phyloP scores from a whole-genome alignment of 2,113 vertebrate species.

The Orientallactaga bullata region DNA sequence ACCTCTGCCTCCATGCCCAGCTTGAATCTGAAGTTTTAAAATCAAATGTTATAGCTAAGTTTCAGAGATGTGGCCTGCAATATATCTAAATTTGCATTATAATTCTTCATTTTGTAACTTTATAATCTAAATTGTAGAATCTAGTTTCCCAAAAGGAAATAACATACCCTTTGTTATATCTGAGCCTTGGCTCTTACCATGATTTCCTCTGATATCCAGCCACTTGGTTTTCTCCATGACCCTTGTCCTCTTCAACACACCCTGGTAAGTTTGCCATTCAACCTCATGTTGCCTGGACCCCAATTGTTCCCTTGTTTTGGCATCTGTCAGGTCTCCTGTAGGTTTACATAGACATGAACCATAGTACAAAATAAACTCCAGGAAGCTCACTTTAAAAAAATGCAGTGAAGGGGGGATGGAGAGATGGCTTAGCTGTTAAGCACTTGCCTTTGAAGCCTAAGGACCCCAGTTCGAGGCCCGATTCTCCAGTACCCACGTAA shows the following conservation, averaged over 20 bases:
- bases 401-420: background rate
- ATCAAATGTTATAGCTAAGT: slow-evolving; percentile 26
- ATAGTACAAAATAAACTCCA: slow-evolving; percentile 58
- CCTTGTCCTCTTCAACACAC: slow-evolving; percentile 93
- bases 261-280: slow-evolving; percentile 97
- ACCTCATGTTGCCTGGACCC: slow-evolving; percentile 95
- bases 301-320: slow-evolving; percentile 93
- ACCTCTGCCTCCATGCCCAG: background rate
- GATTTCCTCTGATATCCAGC: slow-evolving; percentile 98
- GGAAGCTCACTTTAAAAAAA: background rate
- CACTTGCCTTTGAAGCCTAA: too few relatives aligned
- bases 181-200: slow-evolving; percentile 88
- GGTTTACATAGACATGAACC: slow-evolving; percentile 54
- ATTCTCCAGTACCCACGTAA: too few relatives aligned
- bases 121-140: slow-evolving; percentile 38
- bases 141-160: slow-evolving; percentile 11
- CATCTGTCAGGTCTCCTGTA: slow-evolving; percentile 97
- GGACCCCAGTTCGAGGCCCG: too few relatives aligned
- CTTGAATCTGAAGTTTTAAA: slow-evolving; percentile 38
- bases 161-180: slow-evolving; percentile 18
- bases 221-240: slow-evolving; percentile 96
- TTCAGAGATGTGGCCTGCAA: slow-evolving; percentile 37
- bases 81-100: slow-evolving; percentile 39
- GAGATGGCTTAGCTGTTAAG: too few relatives aligned
- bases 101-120: slow-evolving; percentile 47